phyloP scores from a whole-genome alignment of 2,797 vertebrate species.

The Catostomus latipinnis region DNA sequence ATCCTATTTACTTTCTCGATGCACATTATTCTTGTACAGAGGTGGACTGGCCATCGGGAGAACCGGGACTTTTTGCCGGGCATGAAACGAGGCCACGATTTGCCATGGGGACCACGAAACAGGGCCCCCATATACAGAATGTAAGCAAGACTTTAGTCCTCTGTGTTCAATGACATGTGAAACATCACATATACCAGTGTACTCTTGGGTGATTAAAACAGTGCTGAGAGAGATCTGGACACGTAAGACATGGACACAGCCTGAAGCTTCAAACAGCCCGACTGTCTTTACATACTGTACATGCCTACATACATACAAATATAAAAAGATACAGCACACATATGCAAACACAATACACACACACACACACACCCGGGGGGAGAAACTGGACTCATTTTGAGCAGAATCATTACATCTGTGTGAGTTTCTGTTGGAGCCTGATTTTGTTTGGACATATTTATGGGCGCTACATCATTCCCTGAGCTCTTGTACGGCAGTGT shows the following conservation, averaged over 20 bases:
- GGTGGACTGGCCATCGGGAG: too few species aligned
- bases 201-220: neutral
- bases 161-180: conserved; percentile 20
- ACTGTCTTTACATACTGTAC: neutral
- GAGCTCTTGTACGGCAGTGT: neutral
- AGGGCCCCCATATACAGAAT: neutral
- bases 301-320: too few species aligned
- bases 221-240: neutral
- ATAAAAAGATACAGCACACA: neutral
- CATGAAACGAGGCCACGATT: too few species aligned
- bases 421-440: neutral
- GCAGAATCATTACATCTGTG: neutral
- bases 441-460: neutral
- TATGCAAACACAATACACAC: neutral
- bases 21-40: too few species aligned
- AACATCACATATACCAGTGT: neutral
- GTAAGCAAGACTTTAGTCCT: neutral
- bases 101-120: too few species aligned
- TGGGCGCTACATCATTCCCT: neutral
- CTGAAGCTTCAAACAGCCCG: neutral
- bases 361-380: neutral
- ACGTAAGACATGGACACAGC: neutral
- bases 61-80: too few species aligned
- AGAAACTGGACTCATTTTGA: neutral
- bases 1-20: too few species aligned